Evolutionary conservation across 1,140 invertebrate genomes (phyloP).

Genomic region (Adelges cooleyi): DNA sequence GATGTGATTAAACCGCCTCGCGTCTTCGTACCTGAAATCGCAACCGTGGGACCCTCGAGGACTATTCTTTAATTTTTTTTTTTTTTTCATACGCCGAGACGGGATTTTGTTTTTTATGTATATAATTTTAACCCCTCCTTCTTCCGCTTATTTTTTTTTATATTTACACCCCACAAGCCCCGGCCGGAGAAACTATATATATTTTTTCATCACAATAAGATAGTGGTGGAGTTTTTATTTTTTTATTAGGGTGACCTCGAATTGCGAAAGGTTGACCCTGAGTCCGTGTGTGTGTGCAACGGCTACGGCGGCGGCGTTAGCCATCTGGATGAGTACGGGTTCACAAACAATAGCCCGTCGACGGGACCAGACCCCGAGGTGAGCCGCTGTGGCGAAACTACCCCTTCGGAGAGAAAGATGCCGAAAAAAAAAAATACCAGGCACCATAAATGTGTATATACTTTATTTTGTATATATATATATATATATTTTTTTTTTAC

Average conservation of each 20-base stretch:
- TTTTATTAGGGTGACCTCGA: conserved; percentile 21
- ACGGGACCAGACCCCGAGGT: neutral
- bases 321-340: neutral
- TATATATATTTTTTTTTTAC: neutral
- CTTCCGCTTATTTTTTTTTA: no score
- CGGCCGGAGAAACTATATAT: no score
- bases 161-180: no score
- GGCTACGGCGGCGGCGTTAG: neutral
- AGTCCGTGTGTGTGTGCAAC: neutral
- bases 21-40: no score
- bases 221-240: neutral
- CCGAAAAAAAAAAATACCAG: neutral
- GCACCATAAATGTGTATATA: neutral
- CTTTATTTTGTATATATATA: neutral
- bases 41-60: no score
- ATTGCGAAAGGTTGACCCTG: conserved; percentile 27
- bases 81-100: no score
- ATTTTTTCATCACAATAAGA: neutral
- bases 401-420: neutral
- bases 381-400: conserved; percentile 15
- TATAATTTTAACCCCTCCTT: no score
- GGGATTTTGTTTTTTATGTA: no score
- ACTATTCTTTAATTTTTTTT: no score
- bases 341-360: neutral
- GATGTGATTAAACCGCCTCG: neutral